phyloP scores from a whole-genome alignment of 2,113 vertebrate species.

The Nansenia antarctica region DNA sequence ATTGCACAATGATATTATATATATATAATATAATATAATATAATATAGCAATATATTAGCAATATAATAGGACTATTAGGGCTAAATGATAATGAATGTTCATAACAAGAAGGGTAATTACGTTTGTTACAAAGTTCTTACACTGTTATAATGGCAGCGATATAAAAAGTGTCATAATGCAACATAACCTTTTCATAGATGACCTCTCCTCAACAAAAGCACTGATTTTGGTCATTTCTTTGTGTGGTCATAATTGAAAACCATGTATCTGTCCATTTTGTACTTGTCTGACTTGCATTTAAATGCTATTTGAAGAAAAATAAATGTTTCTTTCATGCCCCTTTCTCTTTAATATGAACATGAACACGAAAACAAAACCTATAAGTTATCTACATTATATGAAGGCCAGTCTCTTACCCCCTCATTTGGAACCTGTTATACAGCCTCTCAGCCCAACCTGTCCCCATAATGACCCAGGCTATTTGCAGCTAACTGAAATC shows the following conservation, averaged over 20 bases:
- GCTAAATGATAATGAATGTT: no score
- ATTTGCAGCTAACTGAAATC: constrained; percentile 48
- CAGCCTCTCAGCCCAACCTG: constrained; percentile 19
- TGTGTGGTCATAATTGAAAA: constrained; percentile 20
- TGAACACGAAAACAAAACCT: no score
- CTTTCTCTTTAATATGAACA: background rate
- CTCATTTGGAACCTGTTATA: no score
- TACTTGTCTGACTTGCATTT: background rate
- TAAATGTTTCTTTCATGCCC: constrained; percentile 18
- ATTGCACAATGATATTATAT: background rate
- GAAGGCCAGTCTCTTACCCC: no score
- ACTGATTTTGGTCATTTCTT: constrained; percentile 23
- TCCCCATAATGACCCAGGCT: constrained; percentile 46
- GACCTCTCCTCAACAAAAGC: constrained; percentile 25
- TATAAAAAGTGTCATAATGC: background rate
- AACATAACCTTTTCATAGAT: background rate
- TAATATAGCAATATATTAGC: background rate
- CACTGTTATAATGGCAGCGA: background rate
- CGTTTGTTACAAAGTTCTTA: background rate
- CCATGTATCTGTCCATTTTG: constrained; percentile 2
- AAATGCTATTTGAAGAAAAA: constrained; percentile 21
- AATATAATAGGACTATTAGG: background rate
- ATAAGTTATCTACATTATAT: constrained; percentile 15
- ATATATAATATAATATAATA: background rate
- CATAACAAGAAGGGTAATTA: background rate